A percentile compares a stretch with the other conserved stretches of the same genome.
Evolutionary conservation across 2,113 vertebrate genomes (phyloP).

Genomic region (Pipra filicauda): DNA sequence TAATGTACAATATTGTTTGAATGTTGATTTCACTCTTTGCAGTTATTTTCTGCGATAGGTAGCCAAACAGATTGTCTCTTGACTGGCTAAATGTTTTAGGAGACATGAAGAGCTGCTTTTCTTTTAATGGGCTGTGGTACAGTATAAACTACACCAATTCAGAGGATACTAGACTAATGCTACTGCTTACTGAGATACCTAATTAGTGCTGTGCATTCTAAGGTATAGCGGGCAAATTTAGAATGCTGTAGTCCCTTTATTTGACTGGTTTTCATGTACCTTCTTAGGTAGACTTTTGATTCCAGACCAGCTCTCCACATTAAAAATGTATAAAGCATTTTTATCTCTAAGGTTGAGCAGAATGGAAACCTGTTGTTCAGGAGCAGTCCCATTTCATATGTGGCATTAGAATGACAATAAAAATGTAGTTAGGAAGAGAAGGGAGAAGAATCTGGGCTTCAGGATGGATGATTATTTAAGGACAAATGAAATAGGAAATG

Average conservation of each 20-base stretch:
- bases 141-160: neutral
- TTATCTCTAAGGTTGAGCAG: conserved; percentile 42
- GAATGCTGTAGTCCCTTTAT: neutral
- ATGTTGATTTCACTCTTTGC: neutral
- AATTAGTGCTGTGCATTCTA: neutral
- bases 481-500: neutral
- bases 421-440: neutral
- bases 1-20: neutral
- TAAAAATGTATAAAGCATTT: conserved; percentile 42
- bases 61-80: neutral
- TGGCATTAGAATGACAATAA: neutral
- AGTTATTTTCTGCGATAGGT: neutral
- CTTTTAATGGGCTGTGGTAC: neutral
- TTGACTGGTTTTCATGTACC: neutral
- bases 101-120: neutral
- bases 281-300: neutral
- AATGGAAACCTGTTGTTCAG: neutral
- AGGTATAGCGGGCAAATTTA: neutral
- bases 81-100: neutral
- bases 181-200: neutral
- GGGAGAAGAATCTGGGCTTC: neutral
- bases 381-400: neutral
- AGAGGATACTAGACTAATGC: neutral
- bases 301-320: neutral
- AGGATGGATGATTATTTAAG: neutral